Base-by-base conservation (phyloP, 2,797 vertebrate genomes). In the Brotula barbata region DNA sequence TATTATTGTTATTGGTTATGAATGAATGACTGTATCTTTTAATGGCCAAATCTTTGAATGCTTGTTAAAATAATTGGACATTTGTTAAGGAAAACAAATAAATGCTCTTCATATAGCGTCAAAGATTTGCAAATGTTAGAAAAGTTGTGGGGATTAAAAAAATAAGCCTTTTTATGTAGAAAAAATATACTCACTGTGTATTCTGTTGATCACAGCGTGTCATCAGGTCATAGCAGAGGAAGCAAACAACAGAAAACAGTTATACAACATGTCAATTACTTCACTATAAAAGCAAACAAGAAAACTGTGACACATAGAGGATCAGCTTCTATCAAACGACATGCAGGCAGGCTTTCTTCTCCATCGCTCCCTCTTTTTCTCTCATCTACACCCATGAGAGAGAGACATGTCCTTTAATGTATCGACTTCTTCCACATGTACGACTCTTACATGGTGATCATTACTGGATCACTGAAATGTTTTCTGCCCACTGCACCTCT, bases 111-210 rank as follows among this genome's bases (percentile, higher is more conserved):
- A n/a, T n/a, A n/a, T n/a, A n/a, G n/a, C n/a, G n/a, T n/a, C n/a
- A n/a, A n/a, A n/a, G n/a, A n/a, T n/a, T n/a, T n/a, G n/a, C n/a
- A n/a, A n/a, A n/a, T n/a, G n/a, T n/a, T n/a, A n/a, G n/a, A n/a
- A n/a, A n/a, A n/a, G n/a, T n/a, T n/a, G n/a, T n/a, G n/a, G n/a
- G n/a, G n/a, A n/a, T n/a, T n/a, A n/a, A n/a, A n/a, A n/a, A n/a
- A n/a, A n/a, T n/a, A n/a, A n/a, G n/a, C n/a, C n/a, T n/a, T n/a
- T n/a, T n/a, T n/a, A n/a, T n/a, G n/a, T n/a, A n/a, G n/a, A n/a
- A n/a, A n/a, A n/a, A n/a, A 5, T 31, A 42, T 70, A 85, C 88
- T 89, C 63, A 89, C 88, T 12, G 88, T 89, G 1, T 89, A 89
- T 84, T 89, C 88, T 89, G 41, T 2, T 45, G 75, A 33, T 1